Conservation (phyloP, 2,113 vertebrate species). For the Gambusia affinis region DNA sequence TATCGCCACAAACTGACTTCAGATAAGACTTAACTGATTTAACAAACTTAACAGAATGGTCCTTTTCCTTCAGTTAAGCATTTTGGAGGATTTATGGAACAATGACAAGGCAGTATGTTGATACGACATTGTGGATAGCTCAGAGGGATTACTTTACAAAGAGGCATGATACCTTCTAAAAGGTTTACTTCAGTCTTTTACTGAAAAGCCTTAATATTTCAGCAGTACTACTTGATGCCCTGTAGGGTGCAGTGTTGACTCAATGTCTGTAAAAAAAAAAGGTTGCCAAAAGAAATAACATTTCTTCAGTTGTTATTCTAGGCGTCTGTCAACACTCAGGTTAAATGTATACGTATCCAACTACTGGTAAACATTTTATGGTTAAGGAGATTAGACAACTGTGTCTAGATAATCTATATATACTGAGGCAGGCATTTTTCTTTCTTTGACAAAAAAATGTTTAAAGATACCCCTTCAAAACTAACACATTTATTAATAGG, state of each 20-base stretch:
- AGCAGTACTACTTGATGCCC: constrained; percentile 8
- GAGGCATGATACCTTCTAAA: too few species aligned
- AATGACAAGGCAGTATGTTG: too few species aligned
- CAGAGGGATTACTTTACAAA: too few species aligned
- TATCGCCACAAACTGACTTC: not conserved
- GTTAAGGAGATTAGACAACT: not conserved
- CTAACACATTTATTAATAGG: constrained; percentile 17
- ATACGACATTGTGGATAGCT: too few species aligned
- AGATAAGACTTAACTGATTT: not conserved
- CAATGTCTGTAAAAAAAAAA: not conserved
- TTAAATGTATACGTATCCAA: not conserved
- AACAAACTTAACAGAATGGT: not conserved
- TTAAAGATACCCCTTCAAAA: too few species aligned
- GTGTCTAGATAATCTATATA: not conserved
- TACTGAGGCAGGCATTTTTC: not conserved
- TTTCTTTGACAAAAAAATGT: not conserved
- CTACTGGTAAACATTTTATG: not conserved
- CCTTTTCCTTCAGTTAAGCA: not conserved
- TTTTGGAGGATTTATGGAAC: too few species aligned
- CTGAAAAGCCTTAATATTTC: not conserved
- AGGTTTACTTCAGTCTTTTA: too few species aligned
- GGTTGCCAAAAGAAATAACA: not conserved
- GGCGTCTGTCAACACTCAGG: not conserved
- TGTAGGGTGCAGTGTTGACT: constrained; percentile 51
- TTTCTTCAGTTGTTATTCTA: not conserved